These are phyloP conservation scores for Vimba vimba DNA, from an alignment of 2,113 vertebrate genomes.

Conservation along the genomic window DNA sequence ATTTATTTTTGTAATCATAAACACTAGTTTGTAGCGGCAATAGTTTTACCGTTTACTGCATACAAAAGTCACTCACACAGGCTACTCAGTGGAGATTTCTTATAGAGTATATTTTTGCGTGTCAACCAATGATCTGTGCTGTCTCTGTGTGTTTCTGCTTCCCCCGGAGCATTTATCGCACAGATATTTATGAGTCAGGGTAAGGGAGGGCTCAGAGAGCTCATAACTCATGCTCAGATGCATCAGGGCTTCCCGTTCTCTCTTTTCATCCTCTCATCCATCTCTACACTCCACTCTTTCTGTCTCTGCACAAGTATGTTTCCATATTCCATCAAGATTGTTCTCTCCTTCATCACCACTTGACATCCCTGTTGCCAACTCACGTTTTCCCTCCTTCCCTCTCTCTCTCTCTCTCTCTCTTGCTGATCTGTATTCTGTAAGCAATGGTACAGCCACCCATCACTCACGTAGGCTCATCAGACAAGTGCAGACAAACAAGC, in stretches of 20 bases:
- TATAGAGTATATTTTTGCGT: neutral
- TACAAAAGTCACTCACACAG: neutral
- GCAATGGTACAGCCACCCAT: constrained; percentile 20
- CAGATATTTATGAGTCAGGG: constrained; percentile 34
- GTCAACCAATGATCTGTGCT: neutral
- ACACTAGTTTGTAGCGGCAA: too few species aligned
- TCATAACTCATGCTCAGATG: constrained; percentile 41
- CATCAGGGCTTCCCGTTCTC: neutral
- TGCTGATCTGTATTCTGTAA: constrained; percentile 44
- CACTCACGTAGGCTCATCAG: neutral
- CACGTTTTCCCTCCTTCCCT: neutral
- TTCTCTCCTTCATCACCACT: neutral
- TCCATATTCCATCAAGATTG: neutral
- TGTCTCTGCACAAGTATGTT: neutral
- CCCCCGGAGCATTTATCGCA: constrained; percentile 16
- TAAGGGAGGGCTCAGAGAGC: constrained; percentile 15
- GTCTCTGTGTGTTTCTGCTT: neutral
- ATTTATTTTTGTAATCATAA: too few species aligned
- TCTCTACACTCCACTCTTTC: constrained; percentile 10
- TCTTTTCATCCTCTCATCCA: constrained; percentile 18
- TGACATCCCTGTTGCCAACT: constrained; percentile 8
- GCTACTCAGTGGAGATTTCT: neutral
- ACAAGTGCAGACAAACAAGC: constrained; percentile 5
- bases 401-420: neutral
- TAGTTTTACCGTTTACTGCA: too few species aligned